Evolutionary conservation across 2,797 vertebrate genomes (phyloP).

Genomic region (Selene dorsalis): DNA sequence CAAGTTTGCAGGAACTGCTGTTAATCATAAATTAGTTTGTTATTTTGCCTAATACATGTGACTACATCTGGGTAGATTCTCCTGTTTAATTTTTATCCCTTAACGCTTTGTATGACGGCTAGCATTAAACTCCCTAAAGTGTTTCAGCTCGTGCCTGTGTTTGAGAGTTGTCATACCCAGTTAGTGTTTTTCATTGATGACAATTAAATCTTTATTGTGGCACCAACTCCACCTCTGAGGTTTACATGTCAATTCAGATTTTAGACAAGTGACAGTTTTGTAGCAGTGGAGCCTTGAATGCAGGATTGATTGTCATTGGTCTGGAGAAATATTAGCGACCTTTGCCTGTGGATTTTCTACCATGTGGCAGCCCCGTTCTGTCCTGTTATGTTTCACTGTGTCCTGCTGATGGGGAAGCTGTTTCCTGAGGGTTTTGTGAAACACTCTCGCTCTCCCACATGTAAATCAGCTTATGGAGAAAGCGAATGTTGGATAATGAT

Average conservation of each 20-base stretch:
- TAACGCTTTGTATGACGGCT: background rate
- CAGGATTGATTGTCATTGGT: background rate
- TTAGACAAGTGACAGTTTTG: background rate
- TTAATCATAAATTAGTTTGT: background rate
- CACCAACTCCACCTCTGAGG: background rate
- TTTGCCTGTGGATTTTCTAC: background rate
- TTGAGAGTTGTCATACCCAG: background rate
- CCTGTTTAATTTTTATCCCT: background rate
- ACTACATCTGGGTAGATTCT: background rate
- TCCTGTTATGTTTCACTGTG: background rate
- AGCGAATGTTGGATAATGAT: slow-evolving; percentile 63
- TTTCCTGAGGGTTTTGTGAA: slow-evolving; percentile 44
- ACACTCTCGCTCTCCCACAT: slow-evolving; percentile 46
- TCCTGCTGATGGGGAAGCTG: slow-evolving; percentile 13
- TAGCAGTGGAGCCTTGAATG: background rate
- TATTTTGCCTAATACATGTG: too few relatives aligned
- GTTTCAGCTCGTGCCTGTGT: background rate
- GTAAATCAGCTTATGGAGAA: slow-evolving; percentile 78
- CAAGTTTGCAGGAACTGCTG: background rate
- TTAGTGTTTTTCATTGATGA: background rate
- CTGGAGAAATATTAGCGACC: background rate
- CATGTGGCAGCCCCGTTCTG: slow-evolving; percentile 6
- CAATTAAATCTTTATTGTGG: background rate
- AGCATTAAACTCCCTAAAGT: background rate
- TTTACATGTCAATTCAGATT: background rate